A percentile compares a stretch with the other conserved stretches of the same genome.
These are phyloP conservation scores for Aporrectodea caliginosa DNA, from an alignment of 1,140 invertebrate species.

Conservation along the genomic window DNA sequence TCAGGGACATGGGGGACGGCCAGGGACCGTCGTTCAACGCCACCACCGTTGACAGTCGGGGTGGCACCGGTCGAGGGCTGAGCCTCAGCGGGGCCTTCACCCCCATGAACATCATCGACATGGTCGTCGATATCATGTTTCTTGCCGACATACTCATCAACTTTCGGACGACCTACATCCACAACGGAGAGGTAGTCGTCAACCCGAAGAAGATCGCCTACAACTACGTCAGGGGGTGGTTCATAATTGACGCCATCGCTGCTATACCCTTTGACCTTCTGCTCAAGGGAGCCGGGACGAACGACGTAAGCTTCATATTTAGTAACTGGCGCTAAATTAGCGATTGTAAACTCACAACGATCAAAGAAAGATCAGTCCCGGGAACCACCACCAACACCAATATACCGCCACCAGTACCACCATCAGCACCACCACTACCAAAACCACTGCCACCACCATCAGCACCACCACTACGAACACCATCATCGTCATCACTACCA, in stretches of 20 bases:
- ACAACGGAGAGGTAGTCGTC: constrained; percentile 52
- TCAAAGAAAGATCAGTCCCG: too few relatives aligned
- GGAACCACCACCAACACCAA: too few relatives aligned
- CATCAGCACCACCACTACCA: too few relatives aligned
- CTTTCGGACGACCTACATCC: constrained; percentile 60
- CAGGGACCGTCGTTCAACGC: constrained; percentile 28
- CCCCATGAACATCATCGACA: constrained; percentile 73
- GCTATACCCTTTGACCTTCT: constrained; percentile 88
- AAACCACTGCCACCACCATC: too few relatives aligned
- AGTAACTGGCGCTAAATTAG: too few relatives aligned
- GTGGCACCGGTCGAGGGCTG: not conserved
- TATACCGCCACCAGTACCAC: too few relatives aligned
- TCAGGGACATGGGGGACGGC: constrained; percentile 17
- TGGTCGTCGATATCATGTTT: constrained; percentile 97
- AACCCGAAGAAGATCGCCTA: constrained; percentile 62
- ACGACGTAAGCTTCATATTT: constrained; percentile 15
- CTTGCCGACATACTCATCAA: constrained; percentile 99
- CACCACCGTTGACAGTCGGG: constrained; percentile 28
- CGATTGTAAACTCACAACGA: too few relatives aligned
- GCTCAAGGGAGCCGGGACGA: not conserved
- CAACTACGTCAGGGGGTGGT: constrained; percentile 98
- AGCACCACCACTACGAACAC: too few relatives aligned
- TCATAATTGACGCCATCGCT: constrained; percentile 93
- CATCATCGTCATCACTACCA: too few relatives aligned
- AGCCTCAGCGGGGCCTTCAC: not conserved